Conservation (phyloP, 1,140 invertebrate genomes). For the Cyrtorhinus lividipennis region DNA sequence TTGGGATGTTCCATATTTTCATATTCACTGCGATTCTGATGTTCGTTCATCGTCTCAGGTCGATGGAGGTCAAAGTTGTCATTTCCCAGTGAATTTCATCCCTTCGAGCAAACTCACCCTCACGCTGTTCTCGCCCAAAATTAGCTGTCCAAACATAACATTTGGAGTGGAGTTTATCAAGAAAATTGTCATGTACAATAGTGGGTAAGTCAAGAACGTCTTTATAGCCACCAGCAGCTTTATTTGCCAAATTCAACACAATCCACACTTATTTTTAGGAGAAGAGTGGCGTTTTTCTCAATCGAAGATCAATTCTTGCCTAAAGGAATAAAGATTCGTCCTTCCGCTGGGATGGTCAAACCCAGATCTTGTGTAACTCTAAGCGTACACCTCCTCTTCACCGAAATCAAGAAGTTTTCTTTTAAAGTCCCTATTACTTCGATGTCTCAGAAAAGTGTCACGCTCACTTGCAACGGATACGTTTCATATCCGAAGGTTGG, state of each 20-base stretch:
- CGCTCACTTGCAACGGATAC: constrained; percentile 14
- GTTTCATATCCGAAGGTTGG: constrained; percentile 18
- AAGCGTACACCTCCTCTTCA: constrained; percentile 1
- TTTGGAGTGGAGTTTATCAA: no score
- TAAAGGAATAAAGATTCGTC: constrained; percentile 9
- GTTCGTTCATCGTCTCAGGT: no score
- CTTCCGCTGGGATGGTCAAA: constrained; percentile 7
- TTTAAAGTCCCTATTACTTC: constrained; percentile 5
- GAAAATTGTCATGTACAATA: no score
- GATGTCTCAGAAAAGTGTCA: not conserved
- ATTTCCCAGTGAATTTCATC: no score
- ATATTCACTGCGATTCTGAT: no score
- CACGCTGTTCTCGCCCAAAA: no score
- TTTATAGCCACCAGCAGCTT: no score
- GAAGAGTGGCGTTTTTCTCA: not conserved
- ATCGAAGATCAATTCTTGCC: not conserved
- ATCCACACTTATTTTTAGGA: not conserved
- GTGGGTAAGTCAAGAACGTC: no score
- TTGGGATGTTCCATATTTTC: no score
- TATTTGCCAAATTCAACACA: not conserved
- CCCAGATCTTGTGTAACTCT: not conserved
- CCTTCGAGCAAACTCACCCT: no score
- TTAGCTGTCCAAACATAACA: no score
- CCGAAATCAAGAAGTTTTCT: constrained; percentile 8
- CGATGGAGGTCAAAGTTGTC: no score